Conservation (phyloP, 2,113 vertebrate genomes). For the Sisor rabdophorus region DNA sequence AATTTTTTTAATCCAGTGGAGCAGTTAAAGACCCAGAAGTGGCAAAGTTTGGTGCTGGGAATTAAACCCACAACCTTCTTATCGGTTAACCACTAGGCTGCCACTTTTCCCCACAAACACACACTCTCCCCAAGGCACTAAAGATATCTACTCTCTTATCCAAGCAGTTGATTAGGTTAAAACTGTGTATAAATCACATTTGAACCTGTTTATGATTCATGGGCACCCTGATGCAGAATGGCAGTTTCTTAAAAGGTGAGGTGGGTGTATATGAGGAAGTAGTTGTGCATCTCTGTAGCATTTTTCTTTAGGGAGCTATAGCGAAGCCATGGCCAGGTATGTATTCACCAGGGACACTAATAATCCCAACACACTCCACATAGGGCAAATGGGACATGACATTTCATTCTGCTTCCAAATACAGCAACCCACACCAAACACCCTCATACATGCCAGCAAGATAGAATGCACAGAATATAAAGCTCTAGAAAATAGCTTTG, state of each 20-base stretch:
- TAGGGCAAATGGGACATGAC: constrained; percentile 52
- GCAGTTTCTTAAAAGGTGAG: constrained; percentile 11
- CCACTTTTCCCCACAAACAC: not conserved
- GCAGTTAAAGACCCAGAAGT: no score
- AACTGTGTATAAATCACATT: constrained; percentile 53
- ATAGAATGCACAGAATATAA: not conserved
- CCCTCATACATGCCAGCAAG: constrained; percentile 5
- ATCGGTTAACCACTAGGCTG: no score
- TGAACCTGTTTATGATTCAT: constrained; percentile 53
- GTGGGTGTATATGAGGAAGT: constrained; percentile 13
- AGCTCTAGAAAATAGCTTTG: constrained; percentile 35
- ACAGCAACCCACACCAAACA: constrained; percentile 32
- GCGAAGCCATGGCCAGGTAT: constrained; percentile 29
- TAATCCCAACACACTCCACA: constrained; percentile 31
- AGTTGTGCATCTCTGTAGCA: constrained; percentile 10
- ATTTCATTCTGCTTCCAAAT: constrained; percentile 42
- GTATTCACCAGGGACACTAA: constrained; percentile 44
- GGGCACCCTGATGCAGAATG: constrained; percentile 22
- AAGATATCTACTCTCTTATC: constrained; percentile 22
- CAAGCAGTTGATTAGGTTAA: constrained; percentile 27
- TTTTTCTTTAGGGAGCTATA: constrained; percentile 16
- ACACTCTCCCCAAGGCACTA: not conserved
- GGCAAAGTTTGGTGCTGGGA: no score
- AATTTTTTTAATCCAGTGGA: no score
- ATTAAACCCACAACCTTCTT: no score